Evolutionary conservation across 2,113 vertebrate species (phyloP).

Genomic region (Setophaga coronata): DNA sequence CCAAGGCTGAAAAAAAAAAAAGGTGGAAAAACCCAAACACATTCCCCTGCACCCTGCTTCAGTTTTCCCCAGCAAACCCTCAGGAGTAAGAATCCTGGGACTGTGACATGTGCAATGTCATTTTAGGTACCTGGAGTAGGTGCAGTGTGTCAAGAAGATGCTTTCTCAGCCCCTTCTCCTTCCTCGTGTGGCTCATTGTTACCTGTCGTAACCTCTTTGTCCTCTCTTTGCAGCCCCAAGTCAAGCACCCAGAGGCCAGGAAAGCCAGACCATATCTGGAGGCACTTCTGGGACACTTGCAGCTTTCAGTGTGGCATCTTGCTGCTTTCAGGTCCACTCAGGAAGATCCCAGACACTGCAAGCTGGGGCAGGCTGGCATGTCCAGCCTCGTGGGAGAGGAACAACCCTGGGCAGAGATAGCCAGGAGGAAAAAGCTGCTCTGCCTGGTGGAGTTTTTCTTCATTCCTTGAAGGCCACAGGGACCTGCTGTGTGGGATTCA

Average conservation of each 20-base stretch:
- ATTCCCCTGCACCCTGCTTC: background rate
- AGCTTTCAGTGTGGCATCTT: background rate
- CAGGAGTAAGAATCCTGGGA: background rate
- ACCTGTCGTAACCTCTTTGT: background rate
- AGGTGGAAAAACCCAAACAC: background rate
- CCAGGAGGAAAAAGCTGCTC: background rate
- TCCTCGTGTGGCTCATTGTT: background rate
- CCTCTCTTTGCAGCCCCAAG: background rate
- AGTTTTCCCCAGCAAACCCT: background rate
- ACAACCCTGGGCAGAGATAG: background rate
- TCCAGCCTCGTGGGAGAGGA: background rate
- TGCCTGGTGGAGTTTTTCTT: slow-evolving; percentile 2
- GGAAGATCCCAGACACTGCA: background rate
- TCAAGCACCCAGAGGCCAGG: background rate
- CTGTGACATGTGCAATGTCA: background rate
- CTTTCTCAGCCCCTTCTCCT: background rate
- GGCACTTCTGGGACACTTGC: background rate
- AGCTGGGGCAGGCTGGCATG: accelerated
- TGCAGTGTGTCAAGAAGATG: background rate
- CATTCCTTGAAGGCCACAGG: slow-evolving; percentile 23
- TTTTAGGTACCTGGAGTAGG: background rate
- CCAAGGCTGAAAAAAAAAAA: background rate
- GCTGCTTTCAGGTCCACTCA: background rate
- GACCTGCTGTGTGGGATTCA: slow-evolving; percentile 13
- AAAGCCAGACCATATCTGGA: accelerated